Percentiles rank a stretch among this genome's conserved stretches.
phyloP scores from a whole-genome alignment of 64 coral and sea anemone species.

The Exaiptasia diaphana region DNA sequence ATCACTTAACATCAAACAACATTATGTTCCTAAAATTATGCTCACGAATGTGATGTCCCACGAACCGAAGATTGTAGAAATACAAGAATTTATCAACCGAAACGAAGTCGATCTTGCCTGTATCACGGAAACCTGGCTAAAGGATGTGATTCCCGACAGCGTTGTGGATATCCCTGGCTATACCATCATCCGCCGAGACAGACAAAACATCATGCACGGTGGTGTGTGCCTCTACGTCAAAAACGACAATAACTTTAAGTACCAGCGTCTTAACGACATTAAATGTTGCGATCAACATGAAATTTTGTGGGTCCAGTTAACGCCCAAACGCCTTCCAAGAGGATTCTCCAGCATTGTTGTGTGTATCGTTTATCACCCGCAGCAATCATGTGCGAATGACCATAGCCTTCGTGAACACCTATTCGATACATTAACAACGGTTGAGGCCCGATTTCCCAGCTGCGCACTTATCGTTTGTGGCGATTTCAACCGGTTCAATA shows the following conservation, averaged over 20 bases:
- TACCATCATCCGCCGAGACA: background rate
- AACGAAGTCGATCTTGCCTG: conserved; percentile 17
- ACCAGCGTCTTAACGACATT: background rate
- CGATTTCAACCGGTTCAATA: conserved; percentile 33
- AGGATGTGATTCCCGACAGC: background rate
- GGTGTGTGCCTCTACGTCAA: conserved; percentile 34
- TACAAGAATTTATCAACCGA: conserved; percentile 14
- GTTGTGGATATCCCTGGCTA: conserved; percentile 30
- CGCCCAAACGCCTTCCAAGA: background rate
- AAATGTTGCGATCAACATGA: conserved; percentile 27
- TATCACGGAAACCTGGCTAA: conserved; percentile 56
- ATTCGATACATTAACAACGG: background rate
- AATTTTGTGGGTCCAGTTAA: conserved; percentile 16
- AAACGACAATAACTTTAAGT: conserved; percentile 2
- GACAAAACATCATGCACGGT: background rate
- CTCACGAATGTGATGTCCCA: conserved; percentile 40
- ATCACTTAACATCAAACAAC: background rate
- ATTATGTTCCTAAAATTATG: conserved; percentile 28
- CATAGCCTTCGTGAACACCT: conserved; percentile 5
- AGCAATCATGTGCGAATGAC: background rate
- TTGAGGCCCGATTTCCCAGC: conserved; percentile 19
- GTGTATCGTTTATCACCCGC: conserved; percentile 4
- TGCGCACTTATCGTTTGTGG: conserved; percentile 10
- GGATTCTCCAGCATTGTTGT: background rate
- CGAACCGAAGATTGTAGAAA: conserved; percentile 20